Base-by-base conservation (phyloP, 2,797 vertebrate species). In the Danio kyathit region DNA sequence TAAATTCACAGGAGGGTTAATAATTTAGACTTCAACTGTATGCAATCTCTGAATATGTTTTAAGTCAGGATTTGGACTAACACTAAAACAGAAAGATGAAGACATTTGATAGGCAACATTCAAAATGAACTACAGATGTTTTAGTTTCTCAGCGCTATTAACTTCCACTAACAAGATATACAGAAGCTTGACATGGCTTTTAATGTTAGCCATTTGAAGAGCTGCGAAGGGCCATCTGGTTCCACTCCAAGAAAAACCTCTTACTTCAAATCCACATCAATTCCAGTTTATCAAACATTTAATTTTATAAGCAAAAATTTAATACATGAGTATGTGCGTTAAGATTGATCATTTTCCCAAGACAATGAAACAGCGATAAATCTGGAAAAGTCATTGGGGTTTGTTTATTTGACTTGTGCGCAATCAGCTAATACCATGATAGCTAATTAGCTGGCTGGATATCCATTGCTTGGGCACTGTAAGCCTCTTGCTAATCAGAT, bases 371-470 rank as follows among this genome's bases (percentile, higher is more conserved):
- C 17, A 44, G 10, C 7, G 5, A 44, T 16, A 49, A 41, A 41
- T 76, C 59, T 29, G 17, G 49, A 21, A 66, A 46, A 66, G 40
- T 8, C 63, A 44, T 7, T 56, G 14, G 41, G 63, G 29, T 77
- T 76, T 77, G 51, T 66, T 76, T 66, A 66, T 49, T 46, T 44
- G 63, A 29, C 75, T 77, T 77, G 19, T 12, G 17, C 19, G 54
- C 48, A 57, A 38, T 46, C 49, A 44, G 49, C 51, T 57, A 66
- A 77, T 66, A 51, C 63, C 51, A 46, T 66, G 40, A 56, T 21
- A 77, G 63, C 75, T 56, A 66, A 76, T 76, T 77, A 77, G 61
- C 75, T 29, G 21, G 40, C 51, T 67, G 19, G n/a, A 77, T 17
- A 67, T 77, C 74, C 63, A 66, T 65, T 77, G 75, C 75, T 57